Conservation (phyloP, 2,888 invertebrate genomes). For the Agonopterix heracliana region DNA sequence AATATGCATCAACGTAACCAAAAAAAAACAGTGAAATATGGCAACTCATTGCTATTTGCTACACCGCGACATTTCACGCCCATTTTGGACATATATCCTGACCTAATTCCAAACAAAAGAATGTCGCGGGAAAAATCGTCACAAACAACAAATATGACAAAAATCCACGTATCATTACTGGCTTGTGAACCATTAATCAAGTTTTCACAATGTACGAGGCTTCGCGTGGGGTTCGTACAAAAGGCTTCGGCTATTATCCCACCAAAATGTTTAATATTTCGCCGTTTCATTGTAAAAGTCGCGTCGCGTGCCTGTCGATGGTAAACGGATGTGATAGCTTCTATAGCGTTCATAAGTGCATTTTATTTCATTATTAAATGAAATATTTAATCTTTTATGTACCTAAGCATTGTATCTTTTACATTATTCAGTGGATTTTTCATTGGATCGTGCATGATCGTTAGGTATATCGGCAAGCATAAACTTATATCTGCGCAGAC, state of each 20-base stretch:
- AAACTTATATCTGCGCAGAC: too few species aligned
- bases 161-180: constrained; percentile 60
- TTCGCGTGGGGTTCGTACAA: constrained; percentile 41
- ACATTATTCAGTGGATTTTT: too few species aligned
- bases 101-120: constrained; percentile 23
- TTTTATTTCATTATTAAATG: too few species aligned
- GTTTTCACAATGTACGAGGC: constrained; percentile 58
- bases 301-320: constrained; percentile 15
- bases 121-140: constrained; percentile 45
- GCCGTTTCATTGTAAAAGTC: constrained; percentile 13
- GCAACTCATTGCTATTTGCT: not conserved
- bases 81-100: not conserved
- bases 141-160: constrained; percentile 10
- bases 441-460: too few species aligned
- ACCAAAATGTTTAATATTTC: constrained; percentile 47
- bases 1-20: not conserved
- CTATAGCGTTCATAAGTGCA: not conserved
- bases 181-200: constrained; percentile 59
- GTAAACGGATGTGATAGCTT: constrained; percentile 5
- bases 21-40: not conserved
- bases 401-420: too few species aligned
- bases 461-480: too few species aligned
- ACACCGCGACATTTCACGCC: constrained; percentile 6
- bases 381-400: too few species aligned
- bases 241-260: constrained; percentile 59